phyloP scores from a whole-genome alignment of 2,888 invertebrate species.

The Troglohyphantes excavatus region DNA sequence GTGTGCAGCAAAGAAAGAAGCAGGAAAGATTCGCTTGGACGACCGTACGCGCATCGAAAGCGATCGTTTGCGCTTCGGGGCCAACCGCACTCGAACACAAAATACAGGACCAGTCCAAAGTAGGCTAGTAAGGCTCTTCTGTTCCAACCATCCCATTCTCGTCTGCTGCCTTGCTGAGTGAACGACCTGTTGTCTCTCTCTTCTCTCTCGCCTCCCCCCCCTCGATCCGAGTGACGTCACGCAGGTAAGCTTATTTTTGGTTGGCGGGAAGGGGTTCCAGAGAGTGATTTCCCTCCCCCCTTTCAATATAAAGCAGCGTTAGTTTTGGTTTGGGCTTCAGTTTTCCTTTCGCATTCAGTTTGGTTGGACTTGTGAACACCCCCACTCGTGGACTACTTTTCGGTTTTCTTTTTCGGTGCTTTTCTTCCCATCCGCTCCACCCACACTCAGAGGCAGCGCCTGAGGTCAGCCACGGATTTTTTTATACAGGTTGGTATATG shows the following conservation, averaged over 20 bases:
- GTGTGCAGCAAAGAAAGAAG: conserved; percentile 39
- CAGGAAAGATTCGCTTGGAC: conserved; percentile 77
- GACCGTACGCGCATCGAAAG: conserved; percentile 58
- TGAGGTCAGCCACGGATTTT: conserved; percentile 69
- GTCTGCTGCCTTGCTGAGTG: conserved; percentile 59
- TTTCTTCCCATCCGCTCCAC: background rate
- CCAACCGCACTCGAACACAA: background rate
- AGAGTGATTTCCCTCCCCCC: conserved; percentile 62
- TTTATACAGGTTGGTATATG: conserved; percentile 57
- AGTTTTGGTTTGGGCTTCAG: conserved; percentile 71
- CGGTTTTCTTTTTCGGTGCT: background rate
- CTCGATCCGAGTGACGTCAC: conserved; percentile 32
- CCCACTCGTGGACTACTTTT: conserved; percentile 60
- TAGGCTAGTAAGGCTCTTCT: conserved; percentile 71
- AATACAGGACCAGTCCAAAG: conserved; percentile 73
- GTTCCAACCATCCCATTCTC: conserved; percentile 23
- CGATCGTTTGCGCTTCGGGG: conserved; percentile 32
- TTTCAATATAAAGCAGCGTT: conserved; percentile 74
- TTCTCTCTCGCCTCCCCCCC: background rate
- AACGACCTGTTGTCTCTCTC: conserved; percentile 66
- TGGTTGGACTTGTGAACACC: conserved; percentile 41
- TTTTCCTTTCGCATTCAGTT: conserved; percentile 30
- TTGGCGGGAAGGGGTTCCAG: conserved; percentile 75
- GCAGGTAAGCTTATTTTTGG: conserved; percentile 79
- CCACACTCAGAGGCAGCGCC: conserved; percentile 54